Evolutionary conservation across 2,113 vertebrate genomes (phyloP), one percentile per base, ranked within the genome.

Genomic region (Grus americana): DNA sequence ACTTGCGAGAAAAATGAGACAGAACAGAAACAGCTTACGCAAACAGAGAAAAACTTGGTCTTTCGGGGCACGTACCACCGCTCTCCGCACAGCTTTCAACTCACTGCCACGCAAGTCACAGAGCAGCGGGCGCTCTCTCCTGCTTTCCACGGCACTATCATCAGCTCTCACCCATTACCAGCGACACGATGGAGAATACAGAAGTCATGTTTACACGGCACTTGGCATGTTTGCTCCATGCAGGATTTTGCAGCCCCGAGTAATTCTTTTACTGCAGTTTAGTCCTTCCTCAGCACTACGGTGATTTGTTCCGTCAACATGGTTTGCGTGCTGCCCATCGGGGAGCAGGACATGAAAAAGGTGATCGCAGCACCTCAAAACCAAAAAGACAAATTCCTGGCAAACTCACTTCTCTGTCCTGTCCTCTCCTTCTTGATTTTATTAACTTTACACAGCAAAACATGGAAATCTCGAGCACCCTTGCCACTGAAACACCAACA

Each of bases 121-220:
- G 84, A 55, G 11, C 26, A 20, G 46, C 0, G 0, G 2, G 2
- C 0, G 0, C 42, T 9, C 32, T 11, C 49, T 68, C 80, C 57
- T 21, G 59, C 74, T 18, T 50, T 18, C 21, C 47, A 15, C 0
- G 0, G 57, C 44, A 20, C 18, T 15, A 17, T 3, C 74, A 15
- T 3, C 74, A 68, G 0, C 34, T 42, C 85, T 49, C 49, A 6
- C 36, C 1, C 0, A 30, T 23, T 7, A 68, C 23, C 73, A 34
- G 3, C 0, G 0, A 49, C 32, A 10, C 0, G 0, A 36, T 0
- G 54, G 74, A 47, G 38, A 81, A 65, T 0, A 23, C 55, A 66
- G 15, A 73, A 62, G 22, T 4, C 5, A 2, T 11, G 34, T 23
- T 55, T 7, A 66, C 47, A n/a, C 2, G 5, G 19, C 1, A 0